Conservation (phyloP, 1,140 invertebrate species). For the Mya arenaria region DNA sequence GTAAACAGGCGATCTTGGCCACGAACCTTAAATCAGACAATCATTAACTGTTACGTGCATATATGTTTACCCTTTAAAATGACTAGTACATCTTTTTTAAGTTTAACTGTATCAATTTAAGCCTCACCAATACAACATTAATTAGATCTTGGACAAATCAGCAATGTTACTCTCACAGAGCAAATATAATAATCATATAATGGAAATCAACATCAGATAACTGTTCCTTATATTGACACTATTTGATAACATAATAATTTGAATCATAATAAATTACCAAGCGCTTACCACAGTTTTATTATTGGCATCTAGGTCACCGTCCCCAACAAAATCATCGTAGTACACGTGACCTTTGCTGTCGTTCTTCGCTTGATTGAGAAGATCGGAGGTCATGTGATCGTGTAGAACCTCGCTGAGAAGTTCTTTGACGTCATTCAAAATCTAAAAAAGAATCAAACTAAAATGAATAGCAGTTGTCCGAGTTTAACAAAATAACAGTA, state of each 20-base stretch:
- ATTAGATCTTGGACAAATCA: background rate
- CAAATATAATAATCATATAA: background rate
- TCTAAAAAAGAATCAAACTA: no score
- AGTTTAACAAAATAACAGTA: no score
- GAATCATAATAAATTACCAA: no score
- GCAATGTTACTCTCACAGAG: background rate
- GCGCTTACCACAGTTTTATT: constrained; percentile 60
- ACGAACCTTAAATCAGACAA: constrained; percentile 47
- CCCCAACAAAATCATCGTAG: constrained; percentile 71
- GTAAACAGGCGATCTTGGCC: constrained; percentile 74
- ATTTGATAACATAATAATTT: no score
- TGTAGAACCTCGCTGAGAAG: constrained; percentile 48
- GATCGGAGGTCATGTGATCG: constrained; percentile 51
- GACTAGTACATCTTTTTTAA: background rate
- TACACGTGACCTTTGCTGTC: constrained; percentile 53
- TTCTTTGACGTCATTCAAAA: constrained; percentile 47
- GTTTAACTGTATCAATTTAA: background rate
- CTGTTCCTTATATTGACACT: constrained; percentile 5
- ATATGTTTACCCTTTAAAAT: background rate
- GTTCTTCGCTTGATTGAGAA: constrained; percentile 37
- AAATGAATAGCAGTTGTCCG: no score
- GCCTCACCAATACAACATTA: background rate
- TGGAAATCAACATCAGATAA: background rate
- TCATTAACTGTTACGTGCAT: background rate
- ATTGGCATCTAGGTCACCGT: constrained; percentile 64